Evolutionary conservation across 2,888 invertebrate genomes (phyloP), one percentile per base, ranked within the genome.

Genomic region (Nowickia ferox): DNA sequence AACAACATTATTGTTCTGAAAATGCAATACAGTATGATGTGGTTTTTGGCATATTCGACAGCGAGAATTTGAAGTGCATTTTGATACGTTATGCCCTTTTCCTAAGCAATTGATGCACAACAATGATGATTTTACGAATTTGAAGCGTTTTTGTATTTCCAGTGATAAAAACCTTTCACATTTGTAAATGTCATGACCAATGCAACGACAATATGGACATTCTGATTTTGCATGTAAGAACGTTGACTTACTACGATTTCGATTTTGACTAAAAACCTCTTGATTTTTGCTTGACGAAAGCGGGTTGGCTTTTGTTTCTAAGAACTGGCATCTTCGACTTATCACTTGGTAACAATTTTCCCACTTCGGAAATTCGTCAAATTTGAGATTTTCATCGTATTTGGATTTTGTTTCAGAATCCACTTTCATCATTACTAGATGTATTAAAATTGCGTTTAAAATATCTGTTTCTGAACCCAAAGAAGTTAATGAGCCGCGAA

Each of bases 51-150:
- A 38, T 38, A 40, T 9, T 38, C 22, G 30, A 38, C 61, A 61
- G 17, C 61, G 38, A 40, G 38, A 40, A 40, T 40, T 61, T 2
- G 38, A 40, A 38, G 38, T n/a, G 40, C 61, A 40, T n/a, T 61
- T 61, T 11, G 61, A 40, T 22, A 61, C 15, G 9, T 22, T 22
- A 55, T 55, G 55, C 11, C 22, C 55, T 22, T 55, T 55, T 9
- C 13, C 22, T 22, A 55, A 55, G n/a, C 55, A 55, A 22, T 55
- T 55, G 22, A 55, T 55, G 22, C 51, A 51, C 51, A 51, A 51
- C 17, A 51, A 51, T 4, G 17, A 13, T 51, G 48, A 48, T 8
- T 55, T 55, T 55, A 55, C 13, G 55, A 30, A 55, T 11, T 55
- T 3, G 8, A 55, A 55, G 55, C 55, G 22, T 19, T 55, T 22